Percentiles rank a stretch among this genome's conserved stretches.
phyloP scores from a whole-genome alignment of 2,888 invertebrate genomes.

The Bursaphelenchus okinawaensis region DNA sequence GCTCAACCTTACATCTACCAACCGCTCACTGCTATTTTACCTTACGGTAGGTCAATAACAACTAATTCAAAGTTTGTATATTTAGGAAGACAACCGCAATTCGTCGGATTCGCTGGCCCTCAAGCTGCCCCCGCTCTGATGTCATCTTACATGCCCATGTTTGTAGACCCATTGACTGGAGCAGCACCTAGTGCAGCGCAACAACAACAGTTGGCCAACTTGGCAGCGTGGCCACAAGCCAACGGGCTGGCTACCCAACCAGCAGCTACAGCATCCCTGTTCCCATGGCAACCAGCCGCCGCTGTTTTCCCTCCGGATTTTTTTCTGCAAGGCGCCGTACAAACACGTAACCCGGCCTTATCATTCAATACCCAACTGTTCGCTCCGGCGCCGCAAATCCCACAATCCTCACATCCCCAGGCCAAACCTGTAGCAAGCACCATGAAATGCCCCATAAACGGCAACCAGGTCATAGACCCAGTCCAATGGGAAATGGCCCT shows the following conservation, averaged over 20 bases:
- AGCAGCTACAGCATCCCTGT: slow-evolving; percentile 8
- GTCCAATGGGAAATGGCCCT: slow-evolving; percentile 5
- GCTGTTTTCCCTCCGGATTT: slow-evolving; percentile 2
- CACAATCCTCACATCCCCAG: slow-evolving; percentile 4
- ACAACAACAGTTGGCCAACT: slow-evolving; percentile 1
- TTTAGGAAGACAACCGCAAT: slow-evolving; percentile 25
- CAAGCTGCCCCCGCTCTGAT: slow-evolving; percentile 16
- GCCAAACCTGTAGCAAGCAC: not conserved
- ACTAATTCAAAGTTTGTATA: not conserved
- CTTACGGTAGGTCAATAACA: slow-evolving; percentile 25
- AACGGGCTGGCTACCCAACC: slow-evolving; percentile 12
- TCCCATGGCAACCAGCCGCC: slow-evolving; percentile 7
- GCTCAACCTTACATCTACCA: slow-evolving; percentile 51
- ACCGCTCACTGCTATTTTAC: slow-evolving; percentile 41
- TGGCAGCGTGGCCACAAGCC: slow-evolving; percentile 5
- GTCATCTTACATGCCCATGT: slow-evolving; percentile 46
- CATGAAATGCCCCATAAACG: slow-evolving; percentile 9
- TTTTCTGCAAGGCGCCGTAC: slow-evolving; percentile 7
- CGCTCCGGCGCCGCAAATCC: not conserved
- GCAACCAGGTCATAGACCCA: slow-evolving; percentile 2
- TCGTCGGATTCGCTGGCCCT: slow-evolving; percentile 21
- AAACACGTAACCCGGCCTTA: not conserved
- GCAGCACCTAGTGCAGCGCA: slow-evolving; percentile 6
- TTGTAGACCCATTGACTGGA: slow-evolving; percentile 40
- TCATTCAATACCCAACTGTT: not conserved